Evolutionary conservation across 2,888 invertebrate genomes (phyloP), one percentile per base, ranked within the genome.

Genomic region (Hymenopus coronatus): DNA sequence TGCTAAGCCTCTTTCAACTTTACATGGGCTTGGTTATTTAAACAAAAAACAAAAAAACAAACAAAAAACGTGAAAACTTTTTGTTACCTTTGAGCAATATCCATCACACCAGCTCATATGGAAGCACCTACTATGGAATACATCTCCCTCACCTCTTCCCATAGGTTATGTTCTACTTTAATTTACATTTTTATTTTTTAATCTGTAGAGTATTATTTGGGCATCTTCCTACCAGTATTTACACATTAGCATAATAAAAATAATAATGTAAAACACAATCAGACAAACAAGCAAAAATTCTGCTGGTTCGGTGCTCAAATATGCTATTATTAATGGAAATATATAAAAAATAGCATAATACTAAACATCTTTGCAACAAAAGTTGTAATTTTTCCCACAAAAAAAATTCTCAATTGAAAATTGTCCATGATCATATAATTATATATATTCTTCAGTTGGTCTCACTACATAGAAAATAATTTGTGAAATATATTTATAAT

Each of bases 21-120:
- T 70, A 20, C 25, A 70, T 70, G 54, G 54, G 54, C 20, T 70
- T 70, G 54, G 54, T 70, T 70, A 70, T 70, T 40, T 40, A 12
- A 40, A 40, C n/a, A n/a, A n/a, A n/a, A n/a, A n/a, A n/a, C n/a
- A n/a, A n/a, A n/a, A n/a, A n/a, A n/a, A n/a, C n/a, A 40, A 40
- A 46, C 3, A 46, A 46, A 46, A 70, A 70, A 70, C 20, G 25
- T 70, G 54, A 70, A 70, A 70, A 20, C 54, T 70, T 70, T 70
- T 30, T 20, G 30, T 81, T 88, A 83, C 92, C 91, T 87, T 90
- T 90, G 90, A 90, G 90, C 90, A 90, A 90, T 90, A 89, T 89
- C 82, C 88, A 84, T 84, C 82, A 27, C 88, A 88, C 88, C 89
- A 88, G 89, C 90, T 89, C 90, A 84, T 86, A 89, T 90, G 90